Percentiles rank a stretch among this genome's conserved stretches.
These are phyloP conservation scores for Lagria hirta DNA, from an alignment of 2,888 invertebrate species.

Conservation along the genomic window DNA sequence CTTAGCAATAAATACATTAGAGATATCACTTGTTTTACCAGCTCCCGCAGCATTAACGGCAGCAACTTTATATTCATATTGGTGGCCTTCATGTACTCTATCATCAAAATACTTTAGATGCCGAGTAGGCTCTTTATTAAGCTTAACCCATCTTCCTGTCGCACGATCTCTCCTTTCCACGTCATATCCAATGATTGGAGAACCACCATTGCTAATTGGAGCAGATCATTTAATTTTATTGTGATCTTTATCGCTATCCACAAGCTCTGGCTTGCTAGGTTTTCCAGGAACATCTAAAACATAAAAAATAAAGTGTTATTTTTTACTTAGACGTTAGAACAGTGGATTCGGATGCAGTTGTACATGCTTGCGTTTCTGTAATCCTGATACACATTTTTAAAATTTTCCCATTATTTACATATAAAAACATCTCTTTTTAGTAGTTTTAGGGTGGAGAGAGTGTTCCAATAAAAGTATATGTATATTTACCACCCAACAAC, in stretches of 20 bases:
- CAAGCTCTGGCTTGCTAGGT: slow-evolving; percentile 89
- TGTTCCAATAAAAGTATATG: no score
- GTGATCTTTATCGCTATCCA: slow-evolving; percentile 92
- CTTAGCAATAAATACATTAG: slow-evolving; percentile 79
- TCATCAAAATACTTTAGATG: slow-evolving; percentile 76
- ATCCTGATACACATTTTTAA: no score
- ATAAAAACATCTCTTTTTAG: no score
- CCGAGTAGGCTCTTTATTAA: slow-evolving; percentile 81
- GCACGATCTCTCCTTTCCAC: slow-evolving; percentile 86
- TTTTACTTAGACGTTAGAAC: no score
- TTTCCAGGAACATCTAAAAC: slow-evolving; percentile 80
- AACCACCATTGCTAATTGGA: slow-evolving; percentile 95
- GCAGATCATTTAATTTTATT: slow-evolving; percentile 94
- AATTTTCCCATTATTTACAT: no score
- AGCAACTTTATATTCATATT: slow-evolving; percentile 90
- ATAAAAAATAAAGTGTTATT: no score
- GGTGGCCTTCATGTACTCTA: slow-evolving; percentile 86
- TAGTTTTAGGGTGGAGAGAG: no score
- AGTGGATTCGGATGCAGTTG: no score
- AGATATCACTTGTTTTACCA: slow-evolving; percentile 87
- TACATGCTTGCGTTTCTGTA: no score
- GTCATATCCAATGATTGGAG: slow-evolving; percentile 91
- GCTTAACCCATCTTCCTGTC: slow-evolving; percentile 91
- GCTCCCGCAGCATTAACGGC: slow-evolving; percentile 93
- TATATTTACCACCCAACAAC: no score